A percentile compares a stretch with the other conserved stretches of the same genome.
Evolutionary conservation across 2,797 vertebrate genomes (phyloP).

Genomic region (Darevskia mixta): DNA sequence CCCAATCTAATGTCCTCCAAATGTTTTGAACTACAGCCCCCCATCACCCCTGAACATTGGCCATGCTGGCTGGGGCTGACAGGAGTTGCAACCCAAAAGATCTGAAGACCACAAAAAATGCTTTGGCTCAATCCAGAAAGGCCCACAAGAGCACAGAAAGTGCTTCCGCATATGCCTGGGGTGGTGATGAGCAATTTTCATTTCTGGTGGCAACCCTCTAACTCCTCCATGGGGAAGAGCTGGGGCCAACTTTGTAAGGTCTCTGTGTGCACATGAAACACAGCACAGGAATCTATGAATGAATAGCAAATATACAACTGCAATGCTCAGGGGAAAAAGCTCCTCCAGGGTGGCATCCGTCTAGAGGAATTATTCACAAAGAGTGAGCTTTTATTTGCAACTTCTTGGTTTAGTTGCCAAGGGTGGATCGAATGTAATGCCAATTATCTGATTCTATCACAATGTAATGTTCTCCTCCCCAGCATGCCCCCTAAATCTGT

Average conservation of each 20-base stretch:
- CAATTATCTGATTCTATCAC: too few species aligned
- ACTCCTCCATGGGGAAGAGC: not conserved
- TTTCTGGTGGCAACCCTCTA: not conserved
- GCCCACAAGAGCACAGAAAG: not conserved
- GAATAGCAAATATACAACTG: not conserved
- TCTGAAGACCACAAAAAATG: too few species aligned
- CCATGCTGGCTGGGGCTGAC: too few species aligned
- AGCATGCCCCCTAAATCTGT: too few species aligned
- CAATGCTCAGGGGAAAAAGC: not conserved
- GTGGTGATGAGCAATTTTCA: not conserved
- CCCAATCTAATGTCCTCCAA: too few species aligned
- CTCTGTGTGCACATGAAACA: not conserved
- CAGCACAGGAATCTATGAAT: not conserved
- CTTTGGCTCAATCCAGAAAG: not conserved
- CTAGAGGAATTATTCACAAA: not conserved
- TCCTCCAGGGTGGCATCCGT: not conserved
- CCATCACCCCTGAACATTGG: too few species aligned
- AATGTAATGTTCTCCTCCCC: too few species aligned
- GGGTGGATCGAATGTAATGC: too few species aligned
- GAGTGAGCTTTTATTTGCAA: not conserved
- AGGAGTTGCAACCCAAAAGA: too few species aligned
- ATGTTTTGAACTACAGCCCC: too few species aligned
- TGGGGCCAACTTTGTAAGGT: not conserved
- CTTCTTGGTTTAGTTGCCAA: not conserved
- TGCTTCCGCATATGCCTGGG: not conserved